Percentiles rank a stretch among this genome's conserved stretches.
phyloP scores from a whole-genome alignment of 1,140 invertebrate species.

The Tetramorium parvispinum region DNA sequence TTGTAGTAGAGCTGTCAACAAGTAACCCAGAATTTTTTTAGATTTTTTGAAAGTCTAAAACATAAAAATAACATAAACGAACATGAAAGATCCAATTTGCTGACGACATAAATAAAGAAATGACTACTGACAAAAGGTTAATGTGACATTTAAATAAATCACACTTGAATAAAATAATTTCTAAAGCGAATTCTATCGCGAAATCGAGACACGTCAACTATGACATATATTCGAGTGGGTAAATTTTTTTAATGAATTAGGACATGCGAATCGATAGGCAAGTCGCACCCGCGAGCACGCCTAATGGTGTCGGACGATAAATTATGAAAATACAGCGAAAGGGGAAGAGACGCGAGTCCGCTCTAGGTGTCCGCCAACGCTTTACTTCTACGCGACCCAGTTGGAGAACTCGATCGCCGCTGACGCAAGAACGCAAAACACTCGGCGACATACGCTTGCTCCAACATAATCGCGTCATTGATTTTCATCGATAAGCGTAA shows the following conservation, averaged over 20 bases:
- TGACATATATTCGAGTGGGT: neutral
- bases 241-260: neutral
- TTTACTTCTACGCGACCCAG: slow-evolving; percentile 40
- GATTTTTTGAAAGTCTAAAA: too few relatives aligned
- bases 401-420: slow-evolving; percentile 44
- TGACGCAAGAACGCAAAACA: slow-evolving; percentile 36
- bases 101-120: too few relatives aligned
- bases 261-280: slow-evolving; percentile 20
- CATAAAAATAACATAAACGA: too few relatives aligned
- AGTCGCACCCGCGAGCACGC: neutral
- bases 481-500: slow-evolving; percentile 29
- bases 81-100: too few relatives aligned
- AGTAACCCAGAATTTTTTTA: too few relatives aligned
- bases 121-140: too few relatives aligned
- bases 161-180: neutral
- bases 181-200: neutral
- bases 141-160: neutral
- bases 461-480: slow-evolving; percentile 8
- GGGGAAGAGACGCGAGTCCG: slow-evolving; percentile 6
- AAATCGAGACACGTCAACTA: neutral
- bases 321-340: slow-evolving; percentile 50
- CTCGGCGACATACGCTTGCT: neutral
- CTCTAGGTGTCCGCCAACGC: slow-evolving; percentile 38
- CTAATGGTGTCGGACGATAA: slow-evolving; percentile 2
- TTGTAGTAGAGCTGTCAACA: too few relatives aligned